Evolutionary conservation across 1,140 invertebrate species (phyloP).

Genomic region (Agrypnia vestita): DNA sequence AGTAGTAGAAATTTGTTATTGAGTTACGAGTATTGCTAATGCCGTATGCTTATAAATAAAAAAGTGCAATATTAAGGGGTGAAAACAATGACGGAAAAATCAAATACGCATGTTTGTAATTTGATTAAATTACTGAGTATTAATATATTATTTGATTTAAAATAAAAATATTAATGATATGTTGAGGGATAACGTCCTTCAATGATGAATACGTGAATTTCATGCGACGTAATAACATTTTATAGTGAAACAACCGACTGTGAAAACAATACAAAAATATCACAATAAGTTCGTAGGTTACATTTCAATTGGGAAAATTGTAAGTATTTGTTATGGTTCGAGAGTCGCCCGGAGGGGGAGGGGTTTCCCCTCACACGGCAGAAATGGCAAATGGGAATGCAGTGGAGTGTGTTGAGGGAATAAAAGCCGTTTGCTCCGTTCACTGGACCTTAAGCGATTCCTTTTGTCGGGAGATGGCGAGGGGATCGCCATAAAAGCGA

Average conservation of each 20-base stretch:
- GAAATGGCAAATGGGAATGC: constrained; percentile 42
- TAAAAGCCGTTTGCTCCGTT: constrained; percentile 40
- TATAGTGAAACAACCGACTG: neutral
- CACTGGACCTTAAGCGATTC: constrained; percentile 43
- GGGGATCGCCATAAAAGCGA: constrained; percentile 31
- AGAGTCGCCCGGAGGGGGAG: neutral
- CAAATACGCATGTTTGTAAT: neutral
- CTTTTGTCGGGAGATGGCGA: constrained; percentile 37
- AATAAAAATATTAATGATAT: neutral
- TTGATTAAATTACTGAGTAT: neutral
- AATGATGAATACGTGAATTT: neutral
- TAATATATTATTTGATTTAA: neutral
- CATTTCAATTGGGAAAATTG: constrained; percentile 25
- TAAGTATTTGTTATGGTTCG: constrained; percentile 36
- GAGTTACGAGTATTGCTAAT: too few species aligned
- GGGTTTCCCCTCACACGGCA: constrained; percentile 10
- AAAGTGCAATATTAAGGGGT: too few species aligned
- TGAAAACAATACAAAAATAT: neutral
- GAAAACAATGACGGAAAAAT: neutral
- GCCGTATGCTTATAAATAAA: too few species aligned
- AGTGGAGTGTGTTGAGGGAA: constrained; percentile 37
- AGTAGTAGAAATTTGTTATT: too few species aligned
- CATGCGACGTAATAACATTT: neutral
- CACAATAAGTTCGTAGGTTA: neutral
- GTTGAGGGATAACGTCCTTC: too few species aligned